A percentile compares a stretch with the other conserved stretches of the same genome.
phyloP scores from a whole-genome alignment of 2,888 invertebrate genomes.

The Pteria penguin region DNA sequence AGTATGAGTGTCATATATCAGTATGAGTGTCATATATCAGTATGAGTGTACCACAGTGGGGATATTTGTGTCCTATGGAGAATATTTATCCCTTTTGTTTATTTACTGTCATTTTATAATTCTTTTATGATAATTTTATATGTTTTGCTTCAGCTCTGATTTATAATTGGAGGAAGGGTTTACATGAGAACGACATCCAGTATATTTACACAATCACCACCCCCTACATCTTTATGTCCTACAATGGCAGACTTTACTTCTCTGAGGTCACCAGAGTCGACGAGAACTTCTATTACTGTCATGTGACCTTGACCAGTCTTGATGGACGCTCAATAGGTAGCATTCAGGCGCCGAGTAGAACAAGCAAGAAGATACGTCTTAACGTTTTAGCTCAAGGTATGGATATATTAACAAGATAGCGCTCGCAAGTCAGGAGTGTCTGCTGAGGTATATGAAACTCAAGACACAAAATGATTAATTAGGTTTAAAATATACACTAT shows the following conservation, averaged over 20 bases:
- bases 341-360: slow-evolving; percentile 58
- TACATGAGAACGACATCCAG: slow-evolving; percentile 88
- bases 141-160: slow-evolving; percentile 48
- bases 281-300: slow-evolving; percentile 70
- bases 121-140: too few relatives aligned
- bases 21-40: too few relatives aligned
- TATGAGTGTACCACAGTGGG: too few relatives aligned
- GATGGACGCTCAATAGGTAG: slow-evolving; percentile 61
- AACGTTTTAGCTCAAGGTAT: slow-evolving; percentile 64
- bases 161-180: slow-evolving; percentile 94
- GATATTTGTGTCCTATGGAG: too few relatives aligned
- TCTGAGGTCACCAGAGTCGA: slow-evolving; percentile 92
- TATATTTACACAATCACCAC: slow-evolving; percentile 93
- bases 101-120: too few relatives aligned
- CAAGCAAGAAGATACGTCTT: slow-evolving; percentile 67
- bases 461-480: too few relatives aligned
- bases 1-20: too few relatives aligned
- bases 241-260: slow-evolving; percentile 96
- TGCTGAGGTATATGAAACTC: too few relatives aligned
- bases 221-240: slow-evolving; percentile 90
- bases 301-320: slow-evolving; percentile 60
- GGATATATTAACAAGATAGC: background rate
- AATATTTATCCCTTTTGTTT: too few relatives aligned
- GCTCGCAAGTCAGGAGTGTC: too few relatives aligned
- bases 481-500: too few relatives aligned